Evolutionary conservation across 2,888 invertebrate genomes (phyloP).

Genomic region (Amblyjoppa fuscipennis): DNA sequence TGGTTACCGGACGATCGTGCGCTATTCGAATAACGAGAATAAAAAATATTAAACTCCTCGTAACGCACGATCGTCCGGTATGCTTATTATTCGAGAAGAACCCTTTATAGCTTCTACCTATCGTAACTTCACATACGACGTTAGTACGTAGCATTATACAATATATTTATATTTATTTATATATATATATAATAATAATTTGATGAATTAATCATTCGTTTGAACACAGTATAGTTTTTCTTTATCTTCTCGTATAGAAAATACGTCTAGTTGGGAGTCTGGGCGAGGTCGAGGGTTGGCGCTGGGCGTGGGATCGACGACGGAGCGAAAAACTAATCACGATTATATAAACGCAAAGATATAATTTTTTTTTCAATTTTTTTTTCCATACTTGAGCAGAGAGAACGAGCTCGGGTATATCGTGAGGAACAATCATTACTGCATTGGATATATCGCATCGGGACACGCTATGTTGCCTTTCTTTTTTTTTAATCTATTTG

Average conservation of each 20-base stretch:
- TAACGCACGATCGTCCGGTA: conserved; percentile 28
- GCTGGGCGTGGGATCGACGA: conserved; percentile 4
- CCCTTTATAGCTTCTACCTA: conserved; percentile 37
- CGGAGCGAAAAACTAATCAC: conserved; percentile 51
- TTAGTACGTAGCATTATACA: conserved; percentile 28
- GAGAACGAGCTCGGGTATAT: conserved; percentile 47
- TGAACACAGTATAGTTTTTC: conserved; percentile 77
- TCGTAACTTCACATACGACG: conserved; percentile 58
- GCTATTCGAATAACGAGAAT: conserved; percentile 2
- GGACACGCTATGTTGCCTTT: conserved; percentile 28
- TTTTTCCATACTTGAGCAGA: conserved; percentile 54
- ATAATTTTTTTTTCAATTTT: not conserved
- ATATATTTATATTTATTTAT: conserved; percentile 14
- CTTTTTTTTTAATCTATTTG: not conserved
- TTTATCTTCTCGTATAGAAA: conserved; percentile 71
- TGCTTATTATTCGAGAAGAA: conserved; percentile 46
- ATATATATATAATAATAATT: conserved; percentile 39
- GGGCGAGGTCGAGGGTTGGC: conserved; percentile 41
- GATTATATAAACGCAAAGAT: conserved; percentile 37
- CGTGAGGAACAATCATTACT: conserved; percentile 26
- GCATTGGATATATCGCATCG: conserved; percentile 2
- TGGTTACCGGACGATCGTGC: conserved; percentile 40
- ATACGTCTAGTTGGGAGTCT: conserved; percentile 67
- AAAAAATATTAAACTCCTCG: not conserved
- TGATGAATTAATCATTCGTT: conserved; percentile 68